phyloP scores from a whole-genome alignment of 2,113 vertebrate species.

The Vulpes ferrilata region DNA sequence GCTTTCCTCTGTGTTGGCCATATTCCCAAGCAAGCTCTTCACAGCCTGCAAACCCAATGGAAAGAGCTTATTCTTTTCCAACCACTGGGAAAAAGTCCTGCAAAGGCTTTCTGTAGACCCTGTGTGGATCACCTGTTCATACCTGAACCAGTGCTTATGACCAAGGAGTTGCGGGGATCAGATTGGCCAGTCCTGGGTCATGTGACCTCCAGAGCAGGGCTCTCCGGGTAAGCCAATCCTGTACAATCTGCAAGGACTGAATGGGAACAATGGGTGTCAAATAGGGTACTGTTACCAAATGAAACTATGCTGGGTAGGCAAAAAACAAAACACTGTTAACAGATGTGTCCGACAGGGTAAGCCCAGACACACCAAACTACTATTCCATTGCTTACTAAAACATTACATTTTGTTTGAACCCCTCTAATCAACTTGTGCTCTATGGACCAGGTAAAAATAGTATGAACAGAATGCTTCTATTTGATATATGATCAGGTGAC shows the following conservation, averaged over 20 bases:
- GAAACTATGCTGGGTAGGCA: background rate
- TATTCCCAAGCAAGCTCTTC: background rate
- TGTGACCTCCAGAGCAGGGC: background rate
- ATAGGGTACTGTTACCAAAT: background rate
- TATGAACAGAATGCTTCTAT: too few species aligned
- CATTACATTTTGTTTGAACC: background rate
- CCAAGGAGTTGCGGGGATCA: background rate
- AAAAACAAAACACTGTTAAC: background rate
- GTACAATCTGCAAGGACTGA: background rate
- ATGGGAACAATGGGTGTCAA: background rate
- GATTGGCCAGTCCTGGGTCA: background rate
- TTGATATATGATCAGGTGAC: background rate
- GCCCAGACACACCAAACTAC: background rate
- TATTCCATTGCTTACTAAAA: background rate
- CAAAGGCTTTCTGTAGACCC: background rate
- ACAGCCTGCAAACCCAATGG: background rate
- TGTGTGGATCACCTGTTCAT: fast-evolving
- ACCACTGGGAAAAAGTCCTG: too few species aligned
- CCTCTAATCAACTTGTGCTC: background rate
- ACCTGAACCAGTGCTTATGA: background rate
- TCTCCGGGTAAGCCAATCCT: background rate
- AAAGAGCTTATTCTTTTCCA: background rate
- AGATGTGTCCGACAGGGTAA: background rate
- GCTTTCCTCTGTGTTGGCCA: background rate
- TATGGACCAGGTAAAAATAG: background rate